Percentiles rank a stretch among this genome's conserved stretches.
phyloP scores from a whole-genome alignment of 2,113 vertebrate species.

The Murina feae region DNA sequence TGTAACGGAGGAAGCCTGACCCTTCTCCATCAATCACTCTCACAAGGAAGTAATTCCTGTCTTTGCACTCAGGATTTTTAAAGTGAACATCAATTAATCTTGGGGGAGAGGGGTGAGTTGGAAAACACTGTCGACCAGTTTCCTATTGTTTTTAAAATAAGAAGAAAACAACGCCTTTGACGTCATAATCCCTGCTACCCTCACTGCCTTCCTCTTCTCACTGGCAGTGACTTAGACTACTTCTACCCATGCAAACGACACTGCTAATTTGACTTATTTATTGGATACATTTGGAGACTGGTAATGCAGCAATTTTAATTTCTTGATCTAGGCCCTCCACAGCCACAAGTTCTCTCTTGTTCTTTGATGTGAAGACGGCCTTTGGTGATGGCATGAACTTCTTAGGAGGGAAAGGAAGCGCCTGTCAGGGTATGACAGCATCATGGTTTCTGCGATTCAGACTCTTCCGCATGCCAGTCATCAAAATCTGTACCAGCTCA shows the following conservation, averaged over 20 bases:
- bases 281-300: not conserved
- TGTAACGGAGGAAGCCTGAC: not conserved
- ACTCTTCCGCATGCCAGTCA: not conserved
- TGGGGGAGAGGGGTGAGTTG: not conserved
- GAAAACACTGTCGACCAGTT: not conserved
- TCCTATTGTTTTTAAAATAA: not conserved
- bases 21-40: not conserved
- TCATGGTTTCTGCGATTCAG: not conserved
- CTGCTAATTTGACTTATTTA: not conserved
- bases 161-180: not conserved
- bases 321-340: not conserved
- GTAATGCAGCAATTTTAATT: not conserved
- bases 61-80: not conserved
- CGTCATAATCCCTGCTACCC: not conserved
- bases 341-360: not conserved
- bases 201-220: not conserved
- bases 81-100: not conserved
- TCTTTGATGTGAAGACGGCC: not conserved
- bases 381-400: not conserved
- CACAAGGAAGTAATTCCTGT: not conserved
- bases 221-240: not conserved
- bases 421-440: not conserved
- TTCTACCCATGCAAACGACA: too few relatives aligned
- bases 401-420: not conserved
- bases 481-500: not conserved